A percentile compares a stretch with the other conserved stretches of the same genome.
Conservation (phyloP, 2,113 vertebrate species). For the Butorides virescens region DNA sequence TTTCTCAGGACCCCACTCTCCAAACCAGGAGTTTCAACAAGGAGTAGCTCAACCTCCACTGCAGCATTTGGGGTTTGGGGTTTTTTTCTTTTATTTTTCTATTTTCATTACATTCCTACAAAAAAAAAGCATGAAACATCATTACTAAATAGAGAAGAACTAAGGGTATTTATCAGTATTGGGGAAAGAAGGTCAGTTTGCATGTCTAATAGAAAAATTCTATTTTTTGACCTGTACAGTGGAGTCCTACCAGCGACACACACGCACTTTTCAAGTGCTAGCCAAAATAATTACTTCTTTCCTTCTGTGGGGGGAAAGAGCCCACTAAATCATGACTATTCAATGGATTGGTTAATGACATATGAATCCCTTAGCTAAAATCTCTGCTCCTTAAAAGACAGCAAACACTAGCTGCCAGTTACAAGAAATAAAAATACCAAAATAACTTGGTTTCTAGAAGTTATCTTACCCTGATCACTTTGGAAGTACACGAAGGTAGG, state of each 20-base stretch:
- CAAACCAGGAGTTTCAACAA: not conserved
- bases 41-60: not conserved
- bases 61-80: not conserved
- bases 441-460: constrained; percentile 19
- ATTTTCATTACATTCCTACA: not conserved
- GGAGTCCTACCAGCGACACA: not conserved
- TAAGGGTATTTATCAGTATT: not conserved
- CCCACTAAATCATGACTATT: constrained; percentile 54
- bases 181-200: constrained; percentile 2
- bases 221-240: constrained; percentile 33
- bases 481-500: not conserved
- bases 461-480: not conserved
- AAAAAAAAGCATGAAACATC: not conserved
- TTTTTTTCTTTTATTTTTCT: too few relatives aligned
- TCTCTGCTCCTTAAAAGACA: constrained; percentile 26
- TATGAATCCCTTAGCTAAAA: constrained; percentile 35
- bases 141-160: not conserved
- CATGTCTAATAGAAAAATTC: constrained; percentile 25
- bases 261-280: not conserved
- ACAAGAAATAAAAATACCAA: constrained; percentile 1
- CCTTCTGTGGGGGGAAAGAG: not conserved
- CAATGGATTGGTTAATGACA: constrained; percentile 32
- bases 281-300: constrained; percentile 57
- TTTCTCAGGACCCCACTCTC: not conserved
- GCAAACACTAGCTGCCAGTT: not conserved